Evolutionary conservation across 2,113 vertebrate genomes (phyloP).

Genomic region (Tupaia tana): DNA sequence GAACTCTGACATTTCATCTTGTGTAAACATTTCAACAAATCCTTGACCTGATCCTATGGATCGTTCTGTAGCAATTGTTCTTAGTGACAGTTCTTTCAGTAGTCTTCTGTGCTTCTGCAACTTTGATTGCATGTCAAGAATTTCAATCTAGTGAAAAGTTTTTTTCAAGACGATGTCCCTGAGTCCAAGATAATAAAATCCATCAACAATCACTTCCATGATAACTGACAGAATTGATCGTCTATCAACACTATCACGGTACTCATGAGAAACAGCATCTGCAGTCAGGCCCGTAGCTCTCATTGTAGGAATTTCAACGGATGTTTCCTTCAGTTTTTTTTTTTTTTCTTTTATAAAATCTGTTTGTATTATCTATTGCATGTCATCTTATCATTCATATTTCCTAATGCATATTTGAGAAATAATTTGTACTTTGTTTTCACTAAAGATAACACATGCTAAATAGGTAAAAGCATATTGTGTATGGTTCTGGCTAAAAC

Average conservation of each 20-base stretch:
- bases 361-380: constrained; percentile 6
- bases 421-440: not conserved
- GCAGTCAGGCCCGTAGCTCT: not conserved
- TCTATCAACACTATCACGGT: constrained; percentile 58
- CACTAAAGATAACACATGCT: not conserved
- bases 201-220: constrained; percentile 66
- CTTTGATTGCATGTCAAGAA: constrained; percentile 79
- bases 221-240: constrained; percentile 74
- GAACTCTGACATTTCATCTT: constrained; percentile 72
- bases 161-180: constrained; percentile 55
- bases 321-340: not conserved
- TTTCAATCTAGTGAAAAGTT: constrained; percentile 58
- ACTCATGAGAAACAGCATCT: constrained; percentile 54
- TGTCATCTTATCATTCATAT: not conserved
- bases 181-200: constrained; percentile 73
- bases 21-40: constrained; percentile 77
- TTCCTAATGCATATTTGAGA: not conserved
- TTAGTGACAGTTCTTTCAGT: constrained; percentile 70
- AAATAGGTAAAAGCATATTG: not conserved
- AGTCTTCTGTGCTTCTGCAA: constrained; percentile 39
- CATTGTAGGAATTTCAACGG: not conserved
- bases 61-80: constrained; percentile 67
- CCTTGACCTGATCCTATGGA: constrained; percentile 74
- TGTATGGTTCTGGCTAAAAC: not conserved
- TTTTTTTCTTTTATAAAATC: not conserved